Base-by-base conservation (phyloP, 2,113 vertebrate species). In the Cyanoliseus patagonus region DNA sequence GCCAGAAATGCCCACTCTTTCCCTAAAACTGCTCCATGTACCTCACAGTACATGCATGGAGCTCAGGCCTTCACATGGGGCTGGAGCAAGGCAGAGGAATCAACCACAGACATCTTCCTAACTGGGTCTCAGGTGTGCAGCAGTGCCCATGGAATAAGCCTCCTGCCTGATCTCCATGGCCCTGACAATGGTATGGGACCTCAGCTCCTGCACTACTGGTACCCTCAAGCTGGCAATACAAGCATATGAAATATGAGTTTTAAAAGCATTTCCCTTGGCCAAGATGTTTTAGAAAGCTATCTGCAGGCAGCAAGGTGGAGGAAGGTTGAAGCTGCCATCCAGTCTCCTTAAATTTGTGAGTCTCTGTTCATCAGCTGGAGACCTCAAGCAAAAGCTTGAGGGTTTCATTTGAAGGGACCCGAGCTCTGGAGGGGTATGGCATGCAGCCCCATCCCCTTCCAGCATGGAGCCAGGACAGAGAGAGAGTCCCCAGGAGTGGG, bases 181-280 rank as follows among this genome's bases (percentile, higher is more conserved):
- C 0, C 0, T 44, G 46, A 77, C 33, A 74, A 47, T 11, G 35
- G 25, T 1, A 1, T 31, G 25, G 27, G 11, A 61, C 19, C 1
- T 1, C 66, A 85, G 46, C 17, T 83, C 62, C 49, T 53, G 42
- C 0, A 0, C 31, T 25, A 33, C 4, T 1, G 5, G 5, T 72
- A 47, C 10, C 53, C 57, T 52, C 0, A 1, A 51, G 9, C 23
- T 86, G 49, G 35, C 35, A 80, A 64, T 0, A 0, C 8, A 16
- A 37, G 44, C 0, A 0, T 18, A 33, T 17, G 20, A 52, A 83
- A 5, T 11, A 5, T 47, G 39, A 8, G 4, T 23, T 88, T 46
- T 24, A 28, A 76, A 92, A 83, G 6, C 2, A 0, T 47, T 69
- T 69, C 9, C 10, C 12, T 47, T n/a, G 6, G 9, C 35, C 37